Evolutionary conservation across 2,888 invertebrate species (phyloP).

Genomic region (Leptinotarsa juncta): DNA sequence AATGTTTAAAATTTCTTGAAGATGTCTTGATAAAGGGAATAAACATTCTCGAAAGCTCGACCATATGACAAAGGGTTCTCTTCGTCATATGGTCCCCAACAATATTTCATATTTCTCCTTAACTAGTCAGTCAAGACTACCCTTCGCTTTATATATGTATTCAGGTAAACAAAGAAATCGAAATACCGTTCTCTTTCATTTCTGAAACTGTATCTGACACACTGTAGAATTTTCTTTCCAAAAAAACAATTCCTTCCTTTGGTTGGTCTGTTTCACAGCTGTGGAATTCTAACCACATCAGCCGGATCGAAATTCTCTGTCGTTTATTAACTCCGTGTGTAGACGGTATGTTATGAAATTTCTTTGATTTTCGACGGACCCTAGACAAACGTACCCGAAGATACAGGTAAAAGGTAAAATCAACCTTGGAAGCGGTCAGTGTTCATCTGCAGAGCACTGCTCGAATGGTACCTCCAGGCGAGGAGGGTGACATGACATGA

Average conservation of each 20-base stretch:
- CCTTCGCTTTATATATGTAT: no score
- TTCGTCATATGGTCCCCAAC: no score
- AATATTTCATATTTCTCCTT: no score
- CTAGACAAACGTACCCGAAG: slow-evolving; percentile 51
- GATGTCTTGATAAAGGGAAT: no score
- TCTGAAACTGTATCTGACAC: no score
- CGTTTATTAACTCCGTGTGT: slow-evolving; percentile 6
- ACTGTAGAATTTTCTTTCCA: no score
- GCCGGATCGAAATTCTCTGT: not conserved
- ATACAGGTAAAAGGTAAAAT: slow-evolving; percentile 55
- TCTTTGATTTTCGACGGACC: slow-evolving; percentile 46
- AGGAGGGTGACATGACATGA: slow-evolving; percentile 28
- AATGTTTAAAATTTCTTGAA: no score
- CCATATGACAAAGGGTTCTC: no score
- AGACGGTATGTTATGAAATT: slow-evolving; percentile 2
- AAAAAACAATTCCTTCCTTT: not conserved
- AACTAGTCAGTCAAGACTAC: no score
- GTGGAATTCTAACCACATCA: not conserved
- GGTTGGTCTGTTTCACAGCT: not conserved
- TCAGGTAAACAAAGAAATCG: no score
- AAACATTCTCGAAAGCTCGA: no score
- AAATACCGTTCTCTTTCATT: no score
- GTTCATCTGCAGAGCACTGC: slow-evolving; percentile 45
- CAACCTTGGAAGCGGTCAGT: slow-evolving; percentile 60
- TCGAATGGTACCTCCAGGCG: slow-evolving; percentile 30